phyloP scores from a whole-genome alignment of 2,797 vertebrate species.

The Martes flavigula region DNA sequence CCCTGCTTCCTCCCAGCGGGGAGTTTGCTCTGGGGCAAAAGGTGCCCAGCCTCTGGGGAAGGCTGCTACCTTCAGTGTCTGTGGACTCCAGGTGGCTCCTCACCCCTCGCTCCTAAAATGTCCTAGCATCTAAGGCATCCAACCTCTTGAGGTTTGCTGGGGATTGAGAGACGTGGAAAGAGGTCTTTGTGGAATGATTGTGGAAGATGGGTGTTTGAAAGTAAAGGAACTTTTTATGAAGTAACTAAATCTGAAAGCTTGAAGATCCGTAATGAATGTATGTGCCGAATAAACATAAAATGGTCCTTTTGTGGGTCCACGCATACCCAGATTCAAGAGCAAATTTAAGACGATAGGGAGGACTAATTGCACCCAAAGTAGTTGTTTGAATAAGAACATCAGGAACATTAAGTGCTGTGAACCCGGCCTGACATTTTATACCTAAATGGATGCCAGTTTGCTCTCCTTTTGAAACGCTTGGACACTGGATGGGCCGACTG shows the following conservation, averaged over 20 bases:
- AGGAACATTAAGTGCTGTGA: neutral
- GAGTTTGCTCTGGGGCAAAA: neutral
- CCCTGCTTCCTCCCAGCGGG: neutral
- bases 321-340: neutral
- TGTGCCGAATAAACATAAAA: neutral
- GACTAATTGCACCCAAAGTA: conserved; percentile 29
- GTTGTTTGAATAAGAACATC: conserved; percentile 31
- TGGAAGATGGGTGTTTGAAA: neutral
- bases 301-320: neutral
- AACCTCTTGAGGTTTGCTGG: neutral
- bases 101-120: neutral
- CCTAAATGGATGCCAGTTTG: neutral
- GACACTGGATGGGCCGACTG: neutral
- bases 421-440: neutral
- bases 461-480: neutral
- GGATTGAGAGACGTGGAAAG: neutral
- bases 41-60: neutral
- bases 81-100: neutral
- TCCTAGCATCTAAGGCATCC: neutral
- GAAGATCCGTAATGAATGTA: neutral
- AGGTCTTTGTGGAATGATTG: neutral
- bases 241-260: neutral
- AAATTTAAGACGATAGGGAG: neutral
- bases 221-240: neutral
- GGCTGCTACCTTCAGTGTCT: neutral